phyloP scores from a whole-genome alignment of 2,797 vertebrate species.

The Ctenosaura bakeri region DNA sequence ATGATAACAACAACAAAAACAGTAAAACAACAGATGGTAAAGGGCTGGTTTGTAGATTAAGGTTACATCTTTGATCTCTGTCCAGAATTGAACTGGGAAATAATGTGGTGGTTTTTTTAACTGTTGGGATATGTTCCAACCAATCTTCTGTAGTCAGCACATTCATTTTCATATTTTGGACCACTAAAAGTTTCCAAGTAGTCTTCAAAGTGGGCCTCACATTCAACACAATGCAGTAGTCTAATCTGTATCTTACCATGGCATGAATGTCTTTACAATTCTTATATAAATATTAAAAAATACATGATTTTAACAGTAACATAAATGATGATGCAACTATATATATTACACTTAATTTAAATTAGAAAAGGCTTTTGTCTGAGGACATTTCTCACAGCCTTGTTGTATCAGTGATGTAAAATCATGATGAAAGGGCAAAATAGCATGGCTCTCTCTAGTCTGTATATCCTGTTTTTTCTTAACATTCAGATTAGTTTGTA shows the following conservation, averaged over 20 bases:
- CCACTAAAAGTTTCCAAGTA: not conserved
- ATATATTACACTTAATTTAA: not conserved
- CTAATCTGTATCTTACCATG: not conserved
- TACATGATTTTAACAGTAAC: not conserved
- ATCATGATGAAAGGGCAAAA: not conserved
- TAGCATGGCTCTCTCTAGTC: not conserved
- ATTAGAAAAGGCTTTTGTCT: not conserved
- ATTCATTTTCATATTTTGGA: not conserved
- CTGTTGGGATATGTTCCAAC: not conserved
- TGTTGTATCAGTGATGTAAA: not conserved
- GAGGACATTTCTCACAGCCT: not conserved
- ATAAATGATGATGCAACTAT: not conserved
- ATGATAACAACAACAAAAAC: too few relatives aligned
- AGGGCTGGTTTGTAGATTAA: not conserved
- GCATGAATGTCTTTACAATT: not conserved
- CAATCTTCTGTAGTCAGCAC: not conserved
- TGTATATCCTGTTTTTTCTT: too few relatives aligned
- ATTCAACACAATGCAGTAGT: not conserved
- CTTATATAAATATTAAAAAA: not conserved
- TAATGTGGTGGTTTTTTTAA: not conserved
- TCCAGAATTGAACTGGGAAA: not conserved
- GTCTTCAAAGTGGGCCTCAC: not conserved
- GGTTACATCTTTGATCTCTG: not conserved
- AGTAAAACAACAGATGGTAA: too few relatives aligned
- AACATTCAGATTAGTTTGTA: not conserved